These are phyloP conservation scores for roundworm (Caenorhabditis elegans) DNA, from an alignment of 1,140 invertebrate species.

Conservation along the genomic window WBcel235 BX284604.4:7833001-7833500, in stretches of 20 bases:
- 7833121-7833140: conserved; percentile 79
- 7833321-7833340: too few species aligned
- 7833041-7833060: conserved; percentile 95
- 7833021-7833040: conserved; percentile 79
- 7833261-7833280: conserved; percentile 61
- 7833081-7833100: conserved; percentile 92
- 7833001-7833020: conserved; percentile 63
- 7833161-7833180: conserved; percentile 67
- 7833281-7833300: conserved; percentile 63
- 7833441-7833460: too few species aligned
- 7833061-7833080: conserved; percentile 95
- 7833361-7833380: too few species aligned
- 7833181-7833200: conserved; percentile 62
- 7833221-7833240: conserved; percentile 49
- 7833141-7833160: conserved; percentile 69
- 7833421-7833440: too few species aligned
- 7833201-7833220: conserved; percentile 54
- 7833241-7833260: conserved; percentile 59
- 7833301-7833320: neutral
- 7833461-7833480: too few species aligned
- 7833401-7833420: too few species aligned
- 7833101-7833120: conserved; percentile 76
- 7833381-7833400: too few species aligned
- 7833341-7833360: too few species aligned
- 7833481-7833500: too few species aligned